Base-by-base conservation (phyloP, 1,140 invertebrate species). In the Bombus sibiricus region DNA sequence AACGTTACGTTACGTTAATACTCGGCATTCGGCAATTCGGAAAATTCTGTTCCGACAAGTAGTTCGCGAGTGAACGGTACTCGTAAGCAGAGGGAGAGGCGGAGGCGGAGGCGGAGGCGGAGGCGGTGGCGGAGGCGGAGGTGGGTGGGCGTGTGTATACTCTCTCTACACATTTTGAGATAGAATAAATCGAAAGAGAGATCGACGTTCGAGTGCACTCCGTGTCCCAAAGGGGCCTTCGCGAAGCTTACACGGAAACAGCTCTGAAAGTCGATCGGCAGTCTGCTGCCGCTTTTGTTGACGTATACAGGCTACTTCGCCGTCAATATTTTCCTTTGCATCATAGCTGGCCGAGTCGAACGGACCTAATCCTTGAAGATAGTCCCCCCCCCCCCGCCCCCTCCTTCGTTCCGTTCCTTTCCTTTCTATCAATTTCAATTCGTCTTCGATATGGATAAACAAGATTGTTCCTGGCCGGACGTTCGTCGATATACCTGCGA, bases 341-440 rank as follows among this genome's bases (percentile, higher is more conserved):
- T 68, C 59, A 57, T 80, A 71, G 53, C 41, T 39, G 57, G 15
- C 41, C 57, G 69, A 62, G 53, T 47, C 39, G 53, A 43, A 62
- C 75, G 41, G 69, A 84, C 83, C 39, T 84, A 84, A 84, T 84
- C 83, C 83, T 84, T 57, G 47, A 80, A 71, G 83, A 84, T 84
- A 80, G 75, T 28, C 34, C 28, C 2, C 12, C 13, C 62, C 12
- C n/a, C 3, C 6, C 74, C 2, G 1, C 43, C 6, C 15, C 28
- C 18, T 66, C 43, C 32, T 37, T 37, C 2, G 34, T 4, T 1
- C 47, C 62, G 37, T 25, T 59, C 34, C 47, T 57, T 69, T 83
- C 64, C 82, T 64, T 85, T 85, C 68, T 85, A 85, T 86, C 84
- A 75, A 72, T 86, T 86, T 81, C 84, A 86, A 86, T 81, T 81